A percentile compares a stretch with the other conserved stretches of the same genome.
Evolutionary conservation across 2,888 invertebrate genomes (phyloP).

Genomic region (Leucoma salicis): DNA sequence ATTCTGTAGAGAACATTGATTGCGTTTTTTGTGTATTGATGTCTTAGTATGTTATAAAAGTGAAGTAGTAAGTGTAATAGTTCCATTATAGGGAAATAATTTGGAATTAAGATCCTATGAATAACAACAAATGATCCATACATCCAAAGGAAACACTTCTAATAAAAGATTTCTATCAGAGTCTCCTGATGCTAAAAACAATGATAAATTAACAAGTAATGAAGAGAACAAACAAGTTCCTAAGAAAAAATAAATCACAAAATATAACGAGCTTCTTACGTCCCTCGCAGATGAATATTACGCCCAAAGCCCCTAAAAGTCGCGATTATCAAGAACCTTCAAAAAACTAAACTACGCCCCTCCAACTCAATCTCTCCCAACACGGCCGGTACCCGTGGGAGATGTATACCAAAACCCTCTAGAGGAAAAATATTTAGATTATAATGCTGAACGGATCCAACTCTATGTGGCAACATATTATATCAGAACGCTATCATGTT

Average conservation of each 20-base stretch:
- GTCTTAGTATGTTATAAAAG: no score
- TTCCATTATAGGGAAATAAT: no score
- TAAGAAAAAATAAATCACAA: slow-evolving; percentile 4
- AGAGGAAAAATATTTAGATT: neutral
- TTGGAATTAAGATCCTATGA: no score
- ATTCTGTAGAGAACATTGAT: no score
- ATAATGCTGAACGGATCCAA: neutral
- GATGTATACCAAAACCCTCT: slow-evolving; percentile 10
- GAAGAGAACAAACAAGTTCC: slow-evolving; percentile 2
- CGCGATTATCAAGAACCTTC: neutral
- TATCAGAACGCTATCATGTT: slow-evolving; percentile 1
- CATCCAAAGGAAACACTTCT: neutral
- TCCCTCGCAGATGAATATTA: neutral
- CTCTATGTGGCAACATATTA: slow-evolving; percentile 1
- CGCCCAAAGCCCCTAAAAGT: neutral
- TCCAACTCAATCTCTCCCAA: slow-evolving; percentile 5
- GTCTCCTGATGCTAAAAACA: neutral
- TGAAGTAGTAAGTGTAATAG: no score
- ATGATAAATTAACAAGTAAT: neutral
- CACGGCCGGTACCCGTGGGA: slow-evolving; percentile 11
- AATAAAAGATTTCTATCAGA: neutral
- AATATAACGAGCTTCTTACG: slow-evolving; percentile 2
- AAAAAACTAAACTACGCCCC: slow-evolving; percentile 6
- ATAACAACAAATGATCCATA: no score
- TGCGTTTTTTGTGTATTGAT: no score